Evolutionary conservation across 2,797 vertebrate species (phyloP).

Genomic region (Liasis olivaceus): DNA sequence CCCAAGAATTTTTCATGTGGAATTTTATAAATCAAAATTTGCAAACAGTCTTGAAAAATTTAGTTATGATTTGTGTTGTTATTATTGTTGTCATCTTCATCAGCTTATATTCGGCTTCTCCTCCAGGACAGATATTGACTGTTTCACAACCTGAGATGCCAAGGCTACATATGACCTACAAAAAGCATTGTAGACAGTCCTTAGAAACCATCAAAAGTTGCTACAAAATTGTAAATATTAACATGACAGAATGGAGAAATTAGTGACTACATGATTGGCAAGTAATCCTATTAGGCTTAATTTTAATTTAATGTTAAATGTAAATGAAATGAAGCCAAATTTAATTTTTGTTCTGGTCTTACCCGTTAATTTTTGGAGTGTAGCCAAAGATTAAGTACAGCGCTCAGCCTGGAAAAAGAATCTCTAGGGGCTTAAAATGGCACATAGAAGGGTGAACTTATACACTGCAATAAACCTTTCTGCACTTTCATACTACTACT

Average conservation of each 20-base stretch:
- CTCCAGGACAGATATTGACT: neutral
- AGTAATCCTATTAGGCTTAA: neutral
- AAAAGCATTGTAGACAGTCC: neutral
- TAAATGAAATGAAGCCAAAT: neutral
- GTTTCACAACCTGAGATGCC: neutral
- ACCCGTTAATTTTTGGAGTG: neutral
- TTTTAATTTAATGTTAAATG: neutral
- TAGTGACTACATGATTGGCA: neutral
- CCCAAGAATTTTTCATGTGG: neutral
- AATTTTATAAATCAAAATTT: neutral
- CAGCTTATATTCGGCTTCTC: neutral
- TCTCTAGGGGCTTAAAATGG: neutral
- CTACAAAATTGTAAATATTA: neutral
- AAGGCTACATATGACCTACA: neutral
- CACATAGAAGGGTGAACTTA: neutral
- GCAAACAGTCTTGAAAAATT: neutral
- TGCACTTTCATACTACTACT: neutral
- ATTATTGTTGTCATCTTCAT: neutral
- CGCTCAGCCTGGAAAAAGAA: neutral
- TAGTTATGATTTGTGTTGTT: neutral
- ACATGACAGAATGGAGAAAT: neutral
- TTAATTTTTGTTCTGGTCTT: neutral
- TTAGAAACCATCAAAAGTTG: neutral
- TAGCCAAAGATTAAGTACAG: neutral
- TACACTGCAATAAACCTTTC: neutral